Conservation (phyloP, 2,888 invertebrate genomes). For the Apodemia hepburni region DNA sequence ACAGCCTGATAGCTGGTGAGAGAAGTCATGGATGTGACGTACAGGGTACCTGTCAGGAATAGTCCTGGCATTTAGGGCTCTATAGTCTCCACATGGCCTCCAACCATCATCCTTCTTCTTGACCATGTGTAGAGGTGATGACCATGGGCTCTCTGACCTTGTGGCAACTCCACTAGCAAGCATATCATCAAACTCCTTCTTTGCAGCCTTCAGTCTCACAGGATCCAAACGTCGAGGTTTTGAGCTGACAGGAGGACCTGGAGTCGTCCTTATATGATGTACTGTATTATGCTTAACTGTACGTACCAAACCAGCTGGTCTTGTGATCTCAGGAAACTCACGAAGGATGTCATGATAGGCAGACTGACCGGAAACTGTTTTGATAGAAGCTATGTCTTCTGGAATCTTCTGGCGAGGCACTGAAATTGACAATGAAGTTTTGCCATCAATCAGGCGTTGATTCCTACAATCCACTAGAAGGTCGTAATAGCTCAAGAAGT, state of each 20-base stretch:
- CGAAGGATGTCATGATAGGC: constrained; percentile 24
- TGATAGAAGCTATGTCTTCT: constrained; percentile 25
- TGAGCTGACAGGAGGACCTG: constrained; percentile 28
- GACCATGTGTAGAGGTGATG: constrained; percentile 22
- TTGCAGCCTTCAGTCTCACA: constrained; percentile 26
- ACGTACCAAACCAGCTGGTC: constrained; percentile 18
- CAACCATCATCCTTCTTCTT: constrained; percentile 19
- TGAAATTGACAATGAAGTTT: constrained; percentile 25
- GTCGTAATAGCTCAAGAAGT: constrained; percentile 40
- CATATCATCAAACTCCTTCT: constrained; percentile 30
- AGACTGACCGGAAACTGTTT: constrained; percentile 18
- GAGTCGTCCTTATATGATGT: constrained; percentile 27
- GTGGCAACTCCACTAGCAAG: constrained; percentile 30
- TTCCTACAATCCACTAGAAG: constrained; percentile 40
- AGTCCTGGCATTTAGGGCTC: constrained; percentile 19
- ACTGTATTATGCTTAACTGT: constrained; percentile 24
- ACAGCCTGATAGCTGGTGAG: constrained; percentile 22
- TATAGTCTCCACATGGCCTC: constrained; percentile 21
- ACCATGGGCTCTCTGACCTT: constrained; percentile 26
- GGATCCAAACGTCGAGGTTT: constrained; percentile 29
- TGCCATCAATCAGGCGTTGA: constrained; percentile 32
- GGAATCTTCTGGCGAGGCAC: not conserved
- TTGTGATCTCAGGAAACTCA: constrained; percentile 25
- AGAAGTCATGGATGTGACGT: constrained; percentile 25
- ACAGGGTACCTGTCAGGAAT: constrained; percentile 24